Base-by-base conservation (phyloP, 2,888 invertebrate genomes). In the Agrochola macilenta region DNA sequence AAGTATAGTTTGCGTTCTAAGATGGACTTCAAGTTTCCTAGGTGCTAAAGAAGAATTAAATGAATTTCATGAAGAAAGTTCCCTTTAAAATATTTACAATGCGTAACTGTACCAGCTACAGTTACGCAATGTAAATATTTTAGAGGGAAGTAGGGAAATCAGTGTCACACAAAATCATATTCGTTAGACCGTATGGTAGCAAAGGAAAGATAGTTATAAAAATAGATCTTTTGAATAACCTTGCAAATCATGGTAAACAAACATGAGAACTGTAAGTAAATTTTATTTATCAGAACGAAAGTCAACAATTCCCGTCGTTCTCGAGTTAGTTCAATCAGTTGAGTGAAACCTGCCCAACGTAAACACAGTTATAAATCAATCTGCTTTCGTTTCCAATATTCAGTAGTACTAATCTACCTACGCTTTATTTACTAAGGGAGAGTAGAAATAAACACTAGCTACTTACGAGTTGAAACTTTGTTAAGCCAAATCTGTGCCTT, bases 291-390 rank as follows among this genome's bases (percentile, higher is more conserved):
- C 64, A 4, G 23, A 57, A 35, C 69, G 7, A 30, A 66, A 70
- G 60, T 81, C 63, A 73, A 64, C 64, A 70, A 60, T 64, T 77
- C 64, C n/a, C 39, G 39, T n/a, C 63, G 30, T 54, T 71, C 57
- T 58, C 60, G 61, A 65, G 69, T 83, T 58, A 76, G 69, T 60
- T 69, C 78, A 78, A 81, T 81, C 72, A 69, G 73, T 82, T 82
- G 70, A 84, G 65, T 75, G 82, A 84, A 85, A 85, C 69, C 76
- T 73, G 66, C 63, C 79, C 60, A 64, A 35, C 52, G 70, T 82
- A 69, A 84, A 82, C 82, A 74, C 12, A 52, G 69, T 76, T 74
- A 79, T 85, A 85, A 79, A 84, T 85, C 85, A 76, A 72, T 84
- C 79, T 58, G 54, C 65, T 76, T 61, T 63, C 60, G 72, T 84